Evolutionary conservation across 2,888 invertebrate genomes (phyloP).

Genomic region (Synanthedon andrenaeformis): DNA sequence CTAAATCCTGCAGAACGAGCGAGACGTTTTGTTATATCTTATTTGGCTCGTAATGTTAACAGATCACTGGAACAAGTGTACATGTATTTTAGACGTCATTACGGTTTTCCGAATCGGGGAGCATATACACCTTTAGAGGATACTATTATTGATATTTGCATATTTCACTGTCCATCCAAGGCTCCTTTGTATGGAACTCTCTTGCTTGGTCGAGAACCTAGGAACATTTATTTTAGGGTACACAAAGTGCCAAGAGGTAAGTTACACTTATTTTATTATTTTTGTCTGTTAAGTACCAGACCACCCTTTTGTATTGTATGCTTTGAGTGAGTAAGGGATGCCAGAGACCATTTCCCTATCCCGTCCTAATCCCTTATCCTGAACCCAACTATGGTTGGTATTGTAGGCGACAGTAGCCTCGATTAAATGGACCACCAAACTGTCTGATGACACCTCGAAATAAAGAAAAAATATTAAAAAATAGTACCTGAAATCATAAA

Average conservation of each 20-base stretch:
- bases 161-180: conserved; percentile 4
- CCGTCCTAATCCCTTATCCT: too few relatives aligned
- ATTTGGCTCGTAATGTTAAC: conserved; percentile 7
- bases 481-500: too few relatives aligned
- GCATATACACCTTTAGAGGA: conserved; percentile 6
- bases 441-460: too few relatives aligned
- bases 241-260: too few relatives aligned
- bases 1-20: conserved; percentile 4
- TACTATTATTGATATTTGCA: conserved; percentile 7
- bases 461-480: too few relatives aligned
- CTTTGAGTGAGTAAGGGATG: too few relatives aligned
- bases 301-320: too few relatives aligned
- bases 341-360: too few relatives aligned
- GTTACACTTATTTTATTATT: too few relatives aligned
- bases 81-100: conserved; percentile 3
- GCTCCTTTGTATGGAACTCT: conserved; percentile 2
- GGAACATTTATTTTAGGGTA: conserved; percentile 3
- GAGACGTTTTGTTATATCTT: conserved; percentile 7
- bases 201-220: conserved; percentile 7
- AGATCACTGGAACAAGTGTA: conserved; percentile 8
- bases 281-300: too few relatives aligned
- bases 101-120: conserved; percentile 3
- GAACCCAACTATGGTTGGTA: neutral
- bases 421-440: too few relatives aligned
- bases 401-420: too few relatives aligned